Evolutionary conservation across 2,888 invertebrate genomes (phyloP).

Genomic region (Stenolophus ochropezus): DNA sequence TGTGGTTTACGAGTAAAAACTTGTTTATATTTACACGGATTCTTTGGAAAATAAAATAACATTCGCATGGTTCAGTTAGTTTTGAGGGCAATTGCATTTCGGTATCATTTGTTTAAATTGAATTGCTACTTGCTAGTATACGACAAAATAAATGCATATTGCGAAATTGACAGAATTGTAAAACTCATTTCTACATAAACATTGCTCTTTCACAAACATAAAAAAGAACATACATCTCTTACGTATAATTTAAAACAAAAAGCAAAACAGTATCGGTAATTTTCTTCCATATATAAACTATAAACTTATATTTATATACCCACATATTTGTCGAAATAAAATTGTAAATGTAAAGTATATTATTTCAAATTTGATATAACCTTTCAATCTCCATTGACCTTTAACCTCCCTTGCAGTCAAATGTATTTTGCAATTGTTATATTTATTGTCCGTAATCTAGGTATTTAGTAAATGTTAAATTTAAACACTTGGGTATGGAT

Average conservation of each 20-base stretch:
- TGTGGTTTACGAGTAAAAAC: neutral
- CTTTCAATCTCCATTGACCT: neutral
- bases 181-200: neutral
- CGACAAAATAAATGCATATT: neutral
- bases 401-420: neutral
- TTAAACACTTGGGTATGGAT: too few relatives aligned
- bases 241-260: too few relatives aligned
- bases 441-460: neutral
- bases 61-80: constrained; percentile 8
- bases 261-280: too few relatives aligned
- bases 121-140: neutral
- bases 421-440: neutral
- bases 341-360: neutral
- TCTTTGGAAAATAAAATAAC: neutral
- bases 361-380: neutral
- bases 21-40: neutral
- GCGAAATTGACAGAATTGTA: neutral
- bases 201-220: neutral
- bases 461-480: constrained; percentile 1
- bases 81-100: constrained; percentile 21
- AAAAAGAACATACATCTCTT: too few relatives aligned
- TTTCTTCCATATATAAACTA: neutral
- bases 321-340: neutral
- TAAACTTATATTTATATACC: neutral
- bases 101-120: constrained; percentile 23